These are phyloP conservation scores for Pungitius pungitius DNA, from an alignment of 2,113 vertebrate species.

Conservation along the genomic window DNA sequence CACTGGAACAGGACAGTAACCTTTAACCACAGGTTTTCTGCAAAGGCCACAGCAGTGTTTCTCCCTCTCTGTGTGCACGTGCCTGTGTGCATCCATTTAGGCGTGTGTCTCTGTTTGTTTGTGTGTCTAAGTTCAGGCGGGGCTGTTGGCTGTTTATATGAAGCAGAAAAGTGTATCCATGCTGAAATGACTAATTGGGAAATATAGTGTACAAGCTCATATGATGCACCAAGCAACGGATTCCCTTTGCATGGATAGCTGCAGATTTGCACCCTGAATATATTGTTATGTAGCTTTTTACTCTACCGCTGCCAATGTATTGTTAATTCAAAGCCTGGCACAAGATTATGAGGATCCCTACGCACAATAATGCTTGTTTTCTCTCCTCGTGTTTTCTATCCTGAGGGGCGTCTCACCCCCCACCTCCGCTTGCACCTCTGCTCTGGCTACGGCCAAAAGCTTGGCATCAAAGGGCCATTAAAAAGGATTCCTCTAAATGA, in stretches of 20 bases:
- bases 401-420: conserved; percentile 20
- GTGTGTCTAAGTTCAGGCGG: conserved; percentile 45
- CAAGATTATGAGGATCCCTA: conserved; percentile 40
- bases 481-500: conserved; percentile 73
- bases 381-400: conserved; percentile 35
- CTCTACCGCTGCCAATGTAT: neutral
- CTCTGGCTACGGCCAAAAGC: conserved; percentile 53
- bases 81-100: conserved; percentile 19
- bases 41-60: conserved; percentile 61
- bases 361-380: conserved; percentile 17
- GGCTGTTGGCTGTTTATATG: conserved; percentile 67
- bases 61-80: conserved; percentile 16
- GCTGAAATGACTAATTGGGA: conserved; percentile 77
- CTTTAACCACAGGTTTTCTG: conserved; percentile 68
- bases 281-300: conserved; percentile 14
- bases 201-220: conserved; percentile 69
- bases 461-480: conserved; percentile 69
- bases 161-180: conserved; percentile 76
- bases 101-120: conserved; percentile 7
- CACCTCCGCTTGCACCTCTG: conserved; percentile 33
- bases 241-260: conserved; percentile 67
- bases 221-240: conserved; percentile 52
- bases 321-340: conserved; percentile 17
- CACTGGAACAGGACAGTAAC: conserved; percentile 51
- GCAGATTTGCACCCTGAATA: conserved; percentile 53